A percentile compares a stretch with the other conserved stretches of the same genome.
Evolutionary conservation across 1,140 invertebrate species (phyloP).

Genomic region (Drosophila murphyi): DNA sequence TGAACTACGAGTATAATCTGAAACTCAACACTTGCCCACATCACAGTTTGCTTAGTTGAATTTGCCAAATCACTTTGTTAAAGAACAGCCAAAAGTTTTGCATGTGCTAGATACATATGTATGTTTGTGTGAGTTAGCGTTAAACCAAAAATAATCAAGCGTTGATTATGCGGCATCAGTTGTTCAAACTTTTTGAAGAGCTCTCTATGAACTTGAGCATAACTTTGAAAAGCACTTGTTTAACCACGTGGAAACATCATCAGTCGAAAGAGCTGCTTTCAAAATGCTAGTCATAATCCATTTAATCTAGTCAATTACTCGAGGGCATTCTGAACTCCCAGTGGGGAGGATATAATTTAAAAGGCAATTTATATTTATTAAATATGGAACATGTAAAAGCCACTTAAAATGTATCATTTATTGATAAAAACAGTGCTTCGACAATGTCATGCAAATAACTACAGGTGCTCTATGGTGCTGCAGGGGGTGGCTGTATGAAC

Average conservation of each 20-base stretch:
- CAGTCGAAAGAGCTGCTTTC: neutral
- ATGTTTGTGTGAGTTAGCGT: neutral
- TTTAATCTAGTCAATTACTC: conserved; percentile 49
- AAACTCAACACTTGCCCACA: neutral
- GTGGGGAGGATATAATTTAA: neutral
- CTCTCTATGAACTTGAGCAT: conserved; percentile 18
- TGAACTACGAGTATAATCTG: too few relatives aligned
- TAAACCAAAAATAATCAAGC: conserved; percentile 27
- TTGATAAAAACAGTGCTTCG: conserved; percentile 53
- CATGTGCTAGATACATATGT: conserved; percentile 16
- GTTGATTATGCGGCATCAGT: conserved; percentile 35
- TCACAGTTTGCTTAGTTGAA: conserved; percentile 12
- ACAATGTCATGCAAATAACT: conserved; percentile 60
- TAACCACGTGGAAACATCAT: conserved; percentile 26
- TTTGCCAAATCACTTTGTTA: neutral
- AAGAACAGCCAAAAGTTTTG: conserved; percentile 6
- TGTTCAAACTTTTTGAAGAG: conserved; percentile 26
- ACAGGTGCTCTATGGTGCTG: neutral
- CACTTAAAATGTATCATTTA: conserved; percentile 56
- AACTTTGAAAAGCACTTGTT: conserved; percentile 37
- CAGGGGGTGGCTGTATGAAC: conserved; percentile 5
- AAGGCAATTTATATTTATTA: conserved; percentile 16
- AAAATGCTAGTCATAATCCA: conserved; percentile 20
- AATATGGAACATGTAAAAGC: conserved; percentile 39
- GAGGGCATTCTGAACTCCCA: conserved; percentile 4